Evolutionary conservation across 2,113 vertebrate species (phyloP).

Genomic region (Tonatia bakeri): DNA sequence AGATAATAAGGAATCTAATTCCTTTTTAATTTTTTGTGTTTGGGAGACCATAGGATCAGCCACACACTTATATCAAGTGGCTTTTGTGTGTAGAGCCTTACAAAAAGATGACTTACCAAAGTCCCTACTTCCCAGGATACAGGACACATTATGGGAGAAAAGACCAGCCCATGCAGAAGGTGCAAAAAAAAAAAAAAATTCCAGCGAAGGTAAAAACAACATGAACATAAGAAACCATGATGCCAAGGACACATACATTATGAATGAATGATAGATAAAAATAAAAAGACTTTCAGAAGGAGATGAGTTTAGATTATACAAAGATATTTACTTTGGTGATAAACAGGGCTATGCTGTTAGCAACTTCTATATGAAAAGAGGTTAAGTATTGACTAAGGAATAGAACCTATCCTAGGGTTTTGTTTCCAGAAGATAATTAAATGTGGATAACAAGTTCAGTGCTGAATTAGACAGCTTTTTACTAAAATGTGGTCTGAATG

Average conservation of each 20-base stretch:
- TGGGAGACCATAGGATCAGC: neutral
- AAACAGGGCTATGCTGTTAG: neutral
- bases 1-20: neutral
- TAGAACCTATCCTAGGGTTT: neutral
- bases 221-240: neutral
- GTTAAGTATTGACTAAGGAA: neutral
- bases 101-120: neutral
- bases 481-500: neutral
- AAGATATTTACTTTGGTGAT: neutral
- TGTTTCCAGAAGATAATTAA: neutral
- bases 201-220: neutral
- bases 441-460: neutral
- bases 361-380: conserved; percentile 29
- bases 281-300: neutral
- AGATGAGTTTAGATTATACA: neutral
- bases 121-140: neutral
- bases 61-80: neutral
- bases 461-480: conserved; percentile 12
- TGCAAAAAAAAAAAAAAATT: neutral
- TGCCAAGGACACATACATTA: neutral
- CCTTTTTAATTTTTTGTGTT: neutral
- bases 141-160: neutral
- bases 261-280: neutral
- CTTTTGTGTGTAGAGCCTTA: neutral
- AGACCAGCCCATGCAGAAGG: neutral